phyloP scores from a whole-genome alignment of 2,888 invertebrate species.

The Nephrotoma guestfalica region DNA sequence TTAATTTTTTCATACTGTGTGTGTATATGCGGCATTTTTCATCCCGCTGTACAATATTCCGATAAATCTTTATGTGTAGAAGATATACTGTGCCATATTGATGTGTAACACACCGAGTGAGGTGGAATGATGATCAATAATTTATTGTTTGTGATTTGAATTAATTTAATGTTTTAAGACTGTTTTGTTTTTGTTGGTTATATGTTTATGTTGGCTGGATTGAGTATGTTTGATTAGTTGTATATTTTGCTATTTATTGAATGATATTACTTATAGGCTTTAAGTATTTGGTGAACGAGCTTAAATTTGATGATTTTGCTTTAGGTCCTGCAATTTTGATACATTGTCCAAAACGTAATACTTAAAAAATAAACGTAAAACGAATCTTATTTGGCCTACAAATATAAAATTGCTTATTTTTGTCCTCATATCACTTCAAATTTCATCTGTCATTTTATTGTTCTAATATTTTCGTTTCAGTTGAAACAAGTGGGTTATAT shows the following conservation, averaged over 20 bases:
- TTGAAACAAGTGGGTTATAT: not conserved
- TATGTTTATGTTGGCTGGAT: not conserved
- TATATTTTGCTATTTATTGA: not conserved
- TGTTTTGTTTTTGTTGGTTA: not conserved
- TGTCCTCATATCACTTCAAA: not conserved
- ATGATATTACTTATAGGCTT: not conserved
- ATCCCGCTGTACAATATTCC: not conserved
- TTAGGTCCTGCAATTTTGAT: too few relatives aligned
- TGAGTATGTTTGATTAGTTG: not conserved
- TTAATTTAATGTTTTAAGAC: not conserved
- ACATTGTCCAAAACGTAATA: too few relatives aligned
- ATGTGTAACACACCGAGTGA: not conserved
- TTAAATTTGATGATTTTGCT: too few relatives aligned
- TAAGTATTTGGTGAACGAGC: too few relatives aligned
- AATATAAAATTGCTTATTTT: not conserved
- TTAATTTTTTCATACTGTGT: not conserved
- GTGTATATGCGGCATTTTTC: not conserved
- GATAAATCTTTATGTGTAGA: not conserved
- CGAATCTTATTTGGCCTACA: not conserved
- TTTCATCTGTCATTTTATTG: not conserved
- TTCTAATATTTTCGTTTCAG: not conserved
- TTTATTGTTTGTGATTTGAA: not conserved
- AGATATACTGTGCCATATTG: not conserved
- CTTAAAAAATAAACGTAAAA: too few relatives aligned
- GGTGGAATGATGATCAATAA: not conserved